Conservation (phyloP, 2,797 vertebrate species). For the Mus caroli region DNA sequence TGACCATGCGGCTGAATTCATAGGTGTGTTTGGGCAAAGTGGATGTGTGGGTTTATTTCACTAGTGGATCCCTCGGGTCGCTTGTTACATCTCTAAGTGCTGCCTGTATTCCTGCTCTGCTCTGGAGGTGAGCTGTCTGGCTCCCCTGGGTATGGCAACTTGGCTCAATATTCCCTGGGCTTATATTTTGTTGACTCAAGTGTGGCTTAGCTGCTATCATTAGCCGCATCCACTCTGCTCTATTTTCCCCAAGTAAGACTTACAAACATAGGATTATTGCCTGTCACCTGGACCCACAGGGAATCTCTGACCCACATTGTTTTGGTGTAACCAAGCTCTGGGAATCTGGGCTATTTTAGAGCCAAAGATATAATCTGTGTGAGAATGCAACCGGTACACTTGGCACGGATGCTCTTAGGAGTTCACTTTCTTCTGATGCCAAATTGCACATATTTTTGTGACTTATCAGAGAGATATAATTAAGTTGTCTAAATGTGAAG, state of each 20-base stretch:
- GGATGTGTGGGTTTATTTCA: conserved; percentile 53
- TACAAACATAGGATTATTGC: conserved; percentile 53
- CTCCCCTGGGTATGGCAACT: not conserved
- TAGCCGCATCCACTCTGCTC: conserved; percentile 75
- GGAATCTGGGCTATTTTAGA: conserved; percentile 53
- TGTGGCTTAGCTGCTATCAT: conserved; percentile 63
- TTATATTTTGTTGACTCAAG: conserved; percentile 78
- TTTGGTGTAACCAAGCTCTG: conserved; percentile 55
- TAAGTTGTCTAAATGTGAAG: not conserved
- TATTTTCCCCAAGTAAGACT: conserved; percentile 73
- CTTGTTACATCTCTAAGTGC: conserved; percentile 6
- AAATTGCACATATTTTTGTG: not conserved
- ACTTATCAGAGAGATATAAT: not conserved
- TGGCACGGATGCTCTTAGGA: not conserved
- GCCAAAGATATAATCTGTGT: conserved; percentile 42
- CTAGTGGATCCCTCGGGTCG: conserved; percentile 46
- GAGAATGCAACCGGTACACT: not conserved
- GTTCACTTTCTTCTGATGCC: not conserved
- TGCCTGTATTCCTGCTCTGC: conserved; percentile 46
- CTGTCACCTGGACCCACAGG: conserved; percentile 47
- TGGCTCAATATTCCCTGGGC: conserved; percentile 74
- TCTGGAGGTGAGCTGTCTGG: conserved; percentile 29
- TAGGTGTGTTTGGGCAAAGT: not conserved
- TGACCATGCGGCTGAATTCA: conserved; percentile 55
- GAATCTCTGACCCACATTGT: conserved; percentile 72